Conservation (phyloP, 2,888 invertebrate genomes). For the Drosophila heteroneura region DNA sequence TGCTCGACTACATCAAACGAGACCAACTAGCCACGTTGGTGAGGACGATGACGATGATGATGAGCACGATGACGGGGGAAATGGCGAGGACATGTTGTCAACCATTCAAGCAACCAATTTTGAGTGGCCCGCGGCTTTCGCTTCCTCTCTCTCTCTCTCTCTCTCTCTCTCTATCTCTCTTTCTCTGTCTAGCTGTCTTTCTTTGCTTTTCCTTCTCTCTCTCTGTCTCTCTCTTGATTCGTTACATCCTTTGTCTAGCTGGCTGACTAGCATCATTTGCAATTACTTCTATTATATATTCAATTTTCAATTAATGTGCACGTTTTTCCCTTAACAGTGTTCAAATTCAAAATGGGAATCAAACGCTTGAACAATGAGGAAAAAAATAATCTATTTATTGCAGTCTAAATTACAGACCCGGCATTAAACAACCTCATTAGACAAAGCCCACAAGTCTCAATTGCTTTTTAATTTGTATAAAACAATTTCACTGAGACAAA, state of each 20-base stretch:
- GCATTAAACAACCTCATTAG: background rate
- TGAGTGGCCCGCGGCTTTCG: slow-evolving; percentile 26
- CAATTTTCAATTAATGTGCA: slow-evolving; percentile 57
- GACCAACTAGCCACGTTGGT: slow-evolving; percentile 25
- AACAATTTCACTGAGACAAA: background rate
- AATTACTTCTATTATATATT: slow-evolving; percentile 51
- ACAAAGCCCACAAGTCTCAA: background rate
- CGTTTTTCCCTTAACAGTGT: slow-evolving; percentile 16
- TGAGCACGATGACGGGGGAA: slow-evolving; percentile 36
- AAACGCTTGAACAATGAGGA: slow-evolving; percentile 26
- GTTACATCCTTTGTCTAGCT: slow-evolving; percentile 34
- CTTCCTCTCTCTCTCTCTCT: background rate
- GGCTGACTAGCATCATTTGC: slow-evolving; percentile 18
- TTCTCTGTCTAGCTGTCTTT: background rate
- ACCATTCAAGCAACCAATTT: slow-evolving; percentile 64
- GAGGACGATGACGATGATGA: slow-evolving; percentile 33
- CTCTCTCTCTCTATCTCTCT: background rate
- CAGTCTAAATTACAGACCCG: background rate
- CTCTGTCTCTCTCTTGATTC: background rate
- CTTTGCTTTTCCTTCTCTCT: background rate
- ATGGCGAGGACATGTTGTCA: slow-evolving; percentile 63
- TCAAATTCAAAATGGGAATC: slow-evolving; percentile 16
- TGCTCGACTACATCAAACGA: slow-evolving; percentile 58
- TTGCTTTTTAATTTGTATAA: background rate
- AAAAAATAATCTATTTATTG: slow-evolving; percentile 14